phyloP scores from a whole-genome alignment of 2,888 invertebrate genomes.

The Nymphalis urticae region DNA sequence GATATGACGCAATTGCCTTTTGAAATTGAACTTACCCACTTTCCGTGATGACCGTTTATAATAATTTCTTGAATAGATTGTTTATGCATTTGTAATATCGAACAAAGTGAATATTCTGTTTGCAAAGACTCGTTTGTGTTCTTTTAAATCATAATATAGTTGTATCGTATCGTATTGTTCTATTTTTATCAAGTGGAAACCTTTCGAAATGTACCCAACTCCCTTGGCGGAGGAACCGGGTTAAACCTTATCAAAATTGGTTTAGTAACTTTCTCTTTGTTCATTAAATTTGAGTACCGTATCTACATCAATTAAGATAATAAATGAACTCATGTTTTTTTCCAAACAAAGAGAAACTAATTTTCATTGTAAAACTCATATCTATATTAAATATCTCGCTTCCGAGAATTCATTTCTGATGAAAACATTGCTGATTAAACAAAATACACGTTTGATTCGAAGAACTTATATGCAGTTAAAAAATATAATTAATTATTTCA shows the following conservation, averaged over 20 bases:
- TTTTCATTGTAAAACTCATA: constrained; percentile 22
- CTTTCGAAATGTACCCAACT: too few species aligned
- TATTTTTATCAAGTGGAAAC: too few species aligned
- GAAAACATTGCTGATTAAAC: constrained; percentile 34
- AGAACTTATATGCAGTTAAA: constrained; percentile 21
- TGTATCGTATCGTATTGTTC: too few species aligned
- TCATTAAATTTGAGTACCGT: background rate
- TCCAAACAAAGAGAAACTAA: constrained; percentile 22
- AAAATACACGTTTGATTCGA: constrained; percentile 34
- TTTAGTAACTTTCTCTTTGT: too few species aligned
- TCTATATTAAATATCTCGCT: constrained; percentile 36
- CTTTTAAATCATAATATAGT: too few species aligned
- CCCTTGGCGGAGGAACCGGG: too few species aligned
- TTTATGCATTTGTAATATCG: too few species aligned
- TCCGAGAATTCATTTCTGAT: constrained; percentile 39
- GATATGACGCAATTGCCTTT: constrained; percentile 5
- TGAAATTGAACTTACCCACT: constrained; percentile 9
- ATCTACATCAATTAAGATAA: constrained; percentile 8
- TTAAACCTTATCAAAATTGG: too few species aligned
- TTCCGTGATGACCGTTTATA: background rate
- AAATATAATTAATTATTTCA: background rate
- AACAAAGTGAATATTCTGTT: too few species aligned
- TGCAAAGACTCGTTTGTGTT: too few species aligned
- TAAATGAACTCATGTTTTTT: constrained; percentile 16
- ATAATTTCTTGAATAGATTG: background rate